Evolutionary conservation across 2,797 vertebrate species (phyloP).

Genomic region (Centropyge bicolor): DNA sequence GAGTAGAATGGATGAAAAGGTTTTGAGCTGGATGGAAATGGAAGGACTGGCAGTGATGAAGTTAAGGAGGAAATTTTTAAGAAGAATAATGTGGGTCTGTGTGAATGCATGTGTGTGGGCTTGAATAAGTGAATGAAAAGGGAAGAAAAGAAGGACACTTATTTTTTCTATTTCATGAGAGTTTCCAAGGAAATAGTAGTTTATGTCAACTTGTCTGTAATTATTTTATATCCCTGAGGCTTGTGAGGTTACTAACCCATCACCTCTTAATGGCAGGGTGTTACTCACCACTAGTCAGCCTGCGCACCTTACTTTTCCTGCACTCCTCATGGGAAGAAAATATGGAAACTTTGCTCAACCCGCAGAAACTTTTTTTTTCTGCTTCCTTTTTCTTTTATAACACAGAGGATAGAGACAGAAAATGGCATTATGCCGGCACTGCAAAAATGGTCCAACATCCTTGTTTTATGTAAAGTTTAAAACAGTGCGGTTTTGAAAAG

Average conservation of each 20-base stretch:
- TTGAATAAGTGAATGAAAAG: slow-evolving; percentile 48
- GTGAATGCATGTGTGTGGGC: slow-evolving; percentile 51
- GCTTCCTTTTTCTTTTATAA: slow-evolving; percentile 25
- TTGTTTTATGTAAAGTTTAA: slow-evolving; percentile 15
- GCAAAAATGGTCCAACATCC: neutral
- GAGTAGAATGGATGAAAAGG: slow-evolving; percentile 64
- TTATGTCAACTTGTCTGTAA: slow-evolving; percentile 49
- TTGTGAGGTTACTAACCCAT: slow-evolving; percentile 50
- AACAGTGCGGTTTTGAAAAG: neutral
- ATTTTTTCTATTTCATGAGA: slow-evolving; percentile 33
- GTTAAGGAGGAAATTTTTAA: slow-evolving; percentile 59
- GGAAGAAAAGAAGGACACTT: slow-evolving; percentile 21
- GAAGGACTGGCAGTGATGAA: slow-evolving; percentile 54
- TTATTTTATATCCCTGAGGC: slow-evolving; percentile 54
- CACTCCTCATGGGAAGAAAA: slow-evolving; percentile 44
- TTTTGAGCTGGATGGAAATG: slow-evolving; percentile 55
- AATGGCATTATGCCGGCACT: slow-evolving; percentile 32
- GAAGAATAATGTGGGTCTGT: slow-evolving; percentile 48
- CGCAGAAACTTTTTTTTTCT: slow-evolving; percentile 19
- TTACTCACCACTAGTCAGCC: slow-evolving; percentile 41
- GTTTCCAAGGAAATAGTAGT: slow-evolving; percentile 48
- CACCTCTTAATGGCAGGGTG: slow-evolving; percentile 48
- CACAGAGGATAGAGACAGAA: slow-evolving; percentile 32
- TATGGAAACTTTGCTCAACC: slow-evolving; percentile 47
- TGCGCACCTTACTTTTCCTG: slow-evolving; percentile 45